Evolutionary conservation across 1,140 invertebrate genomes (phyloP).

Genomic region (Stenopsyche tienmushanensis): DNA sequence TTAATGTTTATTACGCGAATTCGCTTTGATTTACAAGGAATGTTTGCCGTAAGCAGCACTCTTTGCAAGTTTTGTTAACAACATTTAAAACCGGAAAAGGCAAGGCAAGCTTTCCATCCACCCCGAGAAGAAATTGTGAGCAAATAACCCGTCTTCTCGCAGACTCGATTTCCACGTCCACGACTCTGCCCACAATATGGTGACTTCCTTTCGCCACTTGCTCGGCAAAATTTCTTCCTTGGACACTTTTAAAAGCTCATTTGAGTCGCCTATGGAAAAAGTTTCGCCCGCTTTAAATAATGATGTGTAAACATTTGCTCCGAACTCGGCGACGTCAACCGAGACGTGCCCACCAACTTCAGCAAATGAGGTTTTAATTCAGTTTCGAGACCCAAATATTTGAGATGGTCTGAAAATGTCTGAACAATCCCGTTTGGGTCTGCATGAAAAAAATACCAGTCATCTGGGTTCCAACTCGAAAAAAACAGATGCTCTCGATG

Average conservation of each 20-base stretch:
- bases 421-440: too few relatives aligned
- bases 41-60: too few relatives aligned
- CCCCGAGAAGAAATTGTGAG: slow-evolving; percentile 19
- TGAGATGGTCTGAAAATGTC: too few relatives aligned
- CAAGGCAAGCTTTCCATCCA: not conserved
- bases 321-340: not conserved
- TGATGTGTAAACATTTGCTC: slow-evolving; percentile 20
- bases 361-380: not conserved
- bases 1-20: too few relatives aligned
- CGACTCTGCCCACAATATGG: not conserved
- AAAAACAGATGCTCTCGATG: not conserved
- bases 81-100: slow-evolving; percentile 21
- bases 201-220: not conserved
- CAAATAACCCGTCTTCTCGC: slow-evolving; percentile 9
- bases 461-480: not conserved
- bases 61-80: slow-evolving; percentile 2
- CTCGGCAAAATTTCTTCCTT: not conserved
- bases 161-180: not conserved
- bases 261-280: slow-evolving; percentile 22
- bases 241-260: slow-evolving; percentile 32
- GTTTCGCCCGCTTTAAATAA: slow-evolving; percentile 27
- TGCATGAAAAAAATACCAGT: not conserved
- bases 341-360: not conserved
- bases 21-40: too few relatives aligned
- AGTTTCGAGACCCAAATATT: not conserved